phyloP scores from a whole-genome alignment of 2,888 invertebrate species.

The Drosophila eohydei region DNA sequence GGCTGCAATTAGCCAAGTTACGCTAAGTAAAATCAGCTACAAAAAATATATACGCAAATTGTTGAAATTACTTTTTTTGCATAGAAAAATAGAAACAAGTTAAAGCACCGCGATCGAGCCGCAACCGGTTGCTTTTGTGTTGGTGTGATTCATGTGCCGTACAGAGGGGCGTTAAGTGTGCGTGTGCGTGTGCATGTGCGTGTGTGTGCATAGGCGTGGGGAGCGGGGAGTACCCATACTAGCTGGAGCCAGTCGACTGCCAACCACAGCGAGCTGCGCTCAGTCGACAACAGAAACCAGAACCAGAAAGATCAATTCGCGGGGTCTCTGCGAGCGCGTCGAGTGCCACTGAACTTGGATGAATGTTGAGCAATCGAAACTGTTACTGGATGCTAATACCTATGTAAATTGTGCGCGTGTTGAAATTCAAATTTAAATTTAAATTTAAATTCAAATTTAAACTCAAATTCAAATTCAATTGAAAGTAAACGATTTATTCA shows the following conservation, averaged over 20 bases:
- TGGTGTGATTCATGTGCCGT: conserved; percentile 36
- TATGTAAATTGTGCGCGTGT: conserved; percentile 17
- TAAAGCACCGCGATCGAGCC: conserved; percentile 36
- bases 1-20: conserved; percentile 58
- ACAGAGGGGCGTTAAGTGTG: background rate
- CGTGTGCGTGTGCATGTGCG: background rate
- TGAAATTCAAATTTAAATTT: conserved; percentile 17
- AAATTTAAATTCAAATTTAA: conserved; percentile 23
- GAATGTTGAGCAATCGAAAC: conserved; percentile 7
- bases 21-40: conserved; percentile 55
- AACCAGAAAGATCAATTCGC: conserved; percentile 70
- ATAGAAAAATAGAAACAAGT: conserved; percentile 25
- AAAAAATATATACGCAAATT: conserved; percentile 30
- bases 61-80: conserved; percentile 43
- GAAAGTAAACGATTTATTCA: conserved; percentile 40
- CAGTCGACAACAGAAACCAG: conserved; percentile 69
- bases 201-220: background rate
- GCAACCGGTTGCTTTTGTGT: conserved; percentile 43
- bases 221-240: conserved; percentile 6
- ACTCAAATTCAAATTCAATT: conserved; percentile 28
- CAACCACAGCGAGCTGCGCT: conserved; percentile 48
- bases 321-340: conserved; percentile 37
- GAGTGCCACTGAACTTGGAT: conserved; percentile 46
- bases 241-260: conserved; percentile 15
- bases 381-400: conserved; percentile 17